Conservation (phyloP, 2,888 invertebrate species). For the Ophioninae sp. region DNA sequence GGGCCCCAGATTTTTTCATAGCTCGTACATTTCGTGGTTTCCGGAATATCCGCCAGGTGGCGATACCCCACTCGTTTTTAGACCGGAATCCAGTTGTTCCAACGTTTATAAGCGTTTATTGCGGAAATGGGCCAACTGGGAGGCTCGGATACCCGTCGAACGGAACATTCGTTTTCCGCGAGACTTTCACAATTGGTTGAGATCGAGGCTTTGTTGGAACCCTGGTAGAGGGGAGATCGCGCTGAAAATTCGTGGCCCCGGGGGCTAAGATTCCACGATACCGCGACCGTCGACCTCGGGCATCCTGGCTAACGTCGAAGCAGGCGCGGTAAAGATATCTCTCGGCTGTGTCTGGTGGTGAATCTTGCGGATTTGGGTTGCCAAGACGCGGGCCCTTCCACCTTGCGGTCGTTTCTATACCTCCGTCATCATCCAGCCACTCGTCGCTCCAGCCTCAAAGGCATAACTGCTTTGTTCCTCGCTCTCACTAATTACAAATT, state of each 20-base stretch:
- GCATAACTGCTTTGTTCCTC: constrained; percentile 19
- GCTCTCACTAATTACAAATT: constrained; percentile 45
- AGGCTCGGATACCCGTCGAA: not conserved
- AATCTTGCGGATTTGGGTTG: constrained; percentile 39
- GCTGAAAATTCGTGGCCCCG: constrained; percentile 23
- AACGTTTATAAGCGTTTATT: not conserved
- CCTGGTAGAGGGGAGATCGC: not conserved
- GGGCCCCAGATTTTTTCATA: too few species aligned
- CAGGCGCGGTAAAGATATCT: constrained; percentile 32
- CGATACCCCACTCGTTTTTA: not conserved
- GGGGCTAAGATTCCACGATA: constrained; percentile 40
- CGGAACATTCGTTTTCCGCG: not conserved
- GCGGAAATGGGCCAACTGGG: not conserved
- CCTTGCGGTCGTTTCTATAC: constrained; percentile 43
- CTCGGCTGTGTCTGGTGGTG: constrained; percentile 48
- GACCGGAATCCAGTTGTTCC: not conserved
- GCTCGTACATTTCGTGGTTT: not conserved
- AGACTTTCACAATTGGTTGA: not conserved
- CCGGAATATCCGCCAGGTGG: not conserved
- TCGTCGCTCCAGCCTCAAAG: constrained; percentile 46
- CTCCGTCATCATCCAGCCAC: constrained; percentile 31
- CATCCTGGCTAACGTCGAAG: constrained; percentile 47
- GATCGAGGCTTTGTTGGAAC: not conserved
- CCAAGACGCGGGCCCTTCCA: constrained; percentile 35
- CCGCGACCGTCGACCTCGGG: constrained; percentile 52